Conservation (phyloP, 2,888 invertebrate genomes). For the Brassicogethes aeneus region DNA sequence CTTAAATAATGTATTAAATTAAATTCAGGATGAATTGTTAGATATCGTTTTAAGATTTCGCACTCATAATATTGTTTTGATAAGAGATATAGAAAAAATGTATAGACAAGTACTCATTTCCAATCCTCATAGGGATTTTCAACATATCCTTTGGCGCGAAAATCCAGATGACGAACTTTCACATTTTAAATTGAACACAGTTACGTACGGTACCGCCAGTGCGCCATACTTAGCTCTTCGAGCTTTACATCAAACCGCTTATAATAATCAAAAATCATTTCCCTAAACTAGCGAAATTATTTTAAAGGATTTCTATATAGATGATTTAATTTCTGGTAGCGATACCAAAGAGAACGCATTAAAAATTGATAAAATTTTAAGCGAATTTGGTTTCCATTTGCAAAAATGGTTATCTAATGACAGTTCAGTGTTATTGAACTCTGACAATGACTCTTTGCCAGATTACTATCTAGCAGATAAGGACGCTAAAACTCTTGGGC, state of each 20-base stretch:
- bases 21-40: conserved; percentile 10
- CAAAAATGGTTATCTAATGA: too few species aligned
- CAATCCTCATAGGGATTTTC: conserved; percentile 4
- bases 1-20: conserved; percentile 7
- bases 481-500: too few species aligned
- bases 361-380: too few species aligned
- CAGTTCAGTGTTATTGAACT: too few species aligned
- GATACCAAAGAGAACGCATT: background rate
- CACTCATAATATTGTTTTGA: conserved; percentile 6
- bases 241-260: conserved; percentile 7
- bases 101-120: conserved; percentile 7
- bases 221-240: conserved; percentile 11
- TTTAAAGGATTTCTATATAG: conserved; percentile 9
- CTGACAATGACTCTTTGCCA: too few species aligned
- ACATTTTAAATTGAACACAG: conserved; percentile 11
- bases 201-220: conserved; percentile 12
- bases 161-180: conserved; percentile 7
- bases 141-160: conserved; percentile 8
- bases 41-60: conserved; percentile 9
- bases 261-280: conserved; percentile 4
- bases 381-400: too few species aligned
- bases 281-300: conserved; percentile 6
- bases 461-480: too few species aligned
- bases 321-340: conserved; percentile 12
- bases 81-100: conserved; percentile 11